A percentile compares a stretch with the other conserved stretches of the same genome.
Conservation (phyloP, 2,888 invertebrate genomes). For the Ceratothoa steindachneri region DNA sequence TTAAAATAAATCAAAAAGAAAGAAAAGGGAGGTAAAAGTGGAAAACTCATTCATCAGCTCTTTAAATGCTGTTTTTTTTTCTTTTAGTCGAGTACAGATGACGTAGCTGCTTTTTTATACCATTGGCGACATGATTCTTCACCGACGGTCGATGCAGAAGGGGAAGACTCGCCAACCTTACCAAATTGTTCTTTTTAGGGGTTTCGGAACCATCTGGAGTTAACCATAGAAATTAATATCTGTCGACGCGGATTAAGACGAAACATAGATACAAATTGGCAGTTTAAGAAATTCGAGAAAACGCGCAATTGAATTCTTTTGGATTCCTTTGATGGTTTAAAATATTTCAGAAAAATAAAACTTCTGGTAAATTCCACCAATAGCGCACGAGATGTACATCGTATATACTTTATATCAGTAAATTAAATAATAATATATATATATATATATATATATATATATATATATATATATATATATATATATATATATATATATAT, state of each 20-base stretch:
- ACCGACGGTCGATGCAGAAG: not conserved
- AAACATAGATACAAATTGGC: too few species aligned
- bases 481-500: conserved; percentile 22
- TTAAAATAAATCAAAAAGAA: not conserved
- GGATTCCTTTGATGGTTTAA: too few species aligned
- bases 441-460: conserved; percentile 27
- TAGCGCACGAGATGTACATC: not conserved
- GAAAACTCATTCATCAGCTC: too few species aligned
- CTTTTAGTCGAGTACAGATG: too few species aligned
- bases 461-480: conserved; percentile 28
- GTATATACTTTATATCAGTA: not conserved
- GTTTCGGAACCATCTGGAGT: not conserved
- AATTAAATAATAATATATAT: not conserved
- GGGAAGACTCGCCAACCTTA: conserved; percentile 5
- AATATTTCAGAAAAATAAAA: too few species aligned
- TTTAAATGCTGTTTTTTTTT: too few species aligned
- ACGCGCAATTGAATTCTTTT: too few species aligned
- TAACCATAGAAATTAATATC: not conserved
- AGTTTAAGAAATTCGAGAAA: too few species aligned
- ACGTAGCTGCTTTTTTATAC: too few species aligned
- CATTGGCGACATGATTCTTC: not conserved
- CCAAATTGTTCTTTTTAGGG: not conserved
- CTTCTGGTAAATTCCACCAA: too few species aligned
- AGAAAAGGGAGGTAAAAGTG: not conserved
- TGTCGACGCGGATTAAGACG: too few species aligned